Evolutionary conservation across 2,797 vertebrate species (phyloP).

Genomic region (Myiotriccus ornatus): DNA sequence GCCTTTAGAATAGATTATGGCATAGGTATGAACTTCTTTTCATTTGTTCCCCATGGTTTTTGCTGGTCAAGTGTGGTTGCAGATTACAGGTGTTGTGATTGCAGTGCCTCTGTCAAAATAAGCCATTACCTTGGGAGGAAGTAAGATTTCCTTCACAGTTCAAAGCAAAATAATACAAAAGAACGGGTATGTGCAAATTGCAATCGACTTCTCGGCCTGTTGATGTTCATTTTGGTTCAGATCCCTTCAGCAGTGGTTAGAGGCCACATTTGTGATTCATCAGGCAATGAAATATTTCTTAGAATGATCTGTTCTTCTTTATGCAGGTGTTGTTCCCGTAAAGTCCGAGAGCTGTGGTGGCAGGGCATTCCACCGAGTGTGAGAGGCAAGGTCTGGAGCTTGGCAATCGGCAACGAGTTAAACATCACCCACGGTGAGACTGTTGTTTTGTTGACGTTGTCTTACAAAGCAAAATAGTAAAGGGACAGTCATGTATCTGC

Average conservation of each 20-base stretch:
- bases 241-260: neutral
- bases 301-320: neutral
- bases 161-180: neutral
- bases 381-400: slow-evolving; percentile 92
- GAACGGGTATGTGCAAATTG: neutral
- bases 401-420: slow-evolving; percentile 93
- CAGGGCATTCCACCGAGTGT: slow-evolving; percentile 94
- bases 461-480: neutral
- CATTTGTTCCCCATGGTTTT: neutral
- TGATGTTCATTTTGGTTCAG: neutral
- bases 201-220: neutral
- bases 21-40: neutral
- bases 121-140: neutral
- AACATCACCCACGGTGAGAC: slow-evolving; percentile 93
- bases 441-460: fast-evolving
- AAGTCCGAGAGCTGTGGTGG: slow-evolving; percentile 94
- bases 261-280: neutral
- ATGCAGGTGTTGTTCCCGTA: slow-evolving; percentile 86
- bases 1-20: neutral
- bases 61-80: neutral
- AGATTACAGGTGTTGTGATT: neutral
- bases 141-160: neutral
- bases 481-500: neutral
- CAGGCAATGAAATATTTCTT: neutral
- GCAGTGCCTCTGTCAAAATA: neutral